Evolutionary conservation across 2,113 vertebrate genomes (phyloP).

Genomic region (Nothoprocta pentlandii): DNA sequence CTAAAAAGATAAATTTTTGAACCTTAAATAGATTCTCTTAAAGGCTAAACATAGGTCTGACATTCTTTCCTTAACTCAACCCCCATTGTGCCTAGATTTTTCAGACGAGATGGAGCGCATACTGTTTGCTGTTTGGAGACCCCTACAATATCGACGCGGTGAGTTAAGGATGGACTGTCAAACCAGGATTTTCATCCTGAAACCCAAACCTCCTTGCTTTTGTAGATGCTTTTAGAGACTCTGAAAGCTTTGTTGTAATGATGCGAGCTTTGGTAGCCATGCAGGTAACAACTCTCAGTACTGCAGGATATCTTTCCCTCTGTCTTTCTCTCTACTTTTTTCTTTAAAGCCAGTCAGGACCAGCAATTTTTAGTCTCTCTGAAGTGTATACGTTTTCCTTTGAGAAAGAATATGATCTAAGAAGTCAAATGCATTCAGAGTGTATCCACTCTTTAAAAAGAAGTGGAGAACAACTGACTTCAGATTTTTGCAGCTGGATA

Average conservation of each 20-base stretch:
- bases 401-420: not conserved
- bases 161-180: conserved; percentile 66
- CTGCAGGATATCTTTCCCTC: fast-evolving
- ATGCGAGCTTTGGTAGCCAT: not conserved
- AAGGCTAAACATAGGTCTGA: conserved; percentile 25
- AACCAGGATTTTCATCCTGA: conserved; percentile 31
- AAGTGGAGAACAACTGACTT: not conserved
- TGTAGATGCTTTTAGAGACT: not conserved
- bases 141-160: conserved; percentile 76
- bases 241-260: not conserved
- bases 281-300: not conserved
- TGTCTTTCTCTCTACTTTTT: too few species aligned
- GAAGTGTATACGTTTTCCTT: not conserved
- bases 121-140: conserved; percentile 77
- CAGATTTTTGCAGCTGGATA: not conserved
- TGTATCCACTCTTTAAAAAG: not conserved
- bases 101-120: conserved; percentile 77
- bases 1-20: not conserved
- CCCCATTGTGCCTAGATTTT: conserved; percentile 68
- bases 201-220: not conserved
- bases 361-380: not conserved
- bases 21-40: not conserved
- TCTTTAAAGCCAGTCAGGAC: not conserved
- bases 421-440: not conserved
- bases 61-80: conserved; percentile 50